Percentiles rank a stretch among this genome's conserved stretches.
These are phyloP conservation scores for Novumbra hubbsi DNA, from an alignment of 2,797 vertebrate genomes.

Conservation along the genomic window DNA sequence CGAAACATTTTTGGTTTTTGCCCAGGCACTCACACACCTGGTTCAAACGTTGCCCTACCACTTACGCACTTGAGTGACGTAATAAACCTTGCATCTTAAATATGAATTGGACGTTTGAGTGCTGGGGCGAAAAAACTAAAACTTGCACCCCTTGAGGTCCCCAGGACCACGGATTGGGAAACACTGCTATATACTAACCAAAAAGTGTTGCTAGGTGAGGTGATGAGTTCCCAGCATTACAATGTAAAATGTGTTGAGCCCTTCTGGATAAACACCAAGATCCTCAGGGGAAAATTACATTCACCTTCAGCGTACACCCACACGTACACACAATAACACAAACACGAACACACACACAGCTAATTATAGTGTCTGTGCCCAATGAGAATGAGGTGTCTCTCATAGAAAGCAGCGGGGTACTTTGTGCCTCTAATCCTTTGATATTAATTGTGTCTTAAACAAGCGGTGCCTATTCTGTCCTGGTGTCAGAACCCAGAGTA, in stretches of 20 bases:
- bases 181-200: no score
- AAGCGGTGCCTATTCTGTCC: constrained; percentile 71
- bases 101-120: no score
- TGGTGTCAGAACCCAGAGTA: constrained; percentile 67
- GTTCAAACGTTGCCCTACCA: no score
- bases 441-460: constrained; percentile 72
- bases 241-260: neutral
- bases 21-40: no score
- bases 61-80: no score
- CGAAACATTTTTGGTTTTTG: no score
- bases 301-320: neutral
- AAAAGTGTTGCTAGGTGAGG: neutral
- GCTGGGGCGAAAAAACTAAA: no score
- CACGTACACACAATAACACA: neutral
- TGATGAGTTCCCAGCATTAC: neutral
- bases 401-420: neutral
- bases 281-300: no score
- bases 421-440: constrained; percentile 2
- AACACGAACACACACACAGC: neutral
- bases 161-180: no score
- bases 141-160: no score
- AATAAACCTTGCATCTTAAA: no score
- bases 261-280: neutral
- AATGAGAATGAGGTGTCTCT: neutral
- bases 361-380: neutral